Percentiles rank a stretch among this genome's conserved stretches.
Evolutionary conservation across 1,140 invertebrate genomes (phyloP).

Genomic region (Pseudomyrmex concolor): DNA sequence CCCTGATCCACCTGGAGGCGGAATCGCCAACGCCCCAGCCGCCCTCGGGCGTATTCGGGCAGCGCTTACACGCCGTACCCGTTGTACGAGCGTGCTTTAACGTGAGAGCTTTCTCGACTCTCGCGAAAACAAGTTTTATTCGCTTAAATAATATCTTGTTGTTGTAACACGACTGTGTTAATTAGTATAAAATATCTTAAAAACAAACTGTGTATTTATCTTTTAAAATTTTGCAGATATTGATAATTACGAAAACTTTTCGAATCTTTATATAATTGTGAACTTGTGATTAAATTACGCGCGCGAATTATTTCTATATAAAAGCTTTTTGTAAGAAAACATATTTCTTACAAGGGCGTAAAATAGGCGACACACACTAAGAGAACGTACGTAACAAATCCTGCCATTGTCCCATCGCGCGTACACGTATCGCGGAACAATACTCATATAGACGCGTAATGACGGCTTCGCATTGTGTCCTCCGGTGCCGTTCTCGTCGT

Average conservation of each 20-base stretch:
- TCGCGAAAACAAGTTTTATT: not conserved
- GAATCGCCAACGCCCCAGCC: slow-evolving; percentile 83
- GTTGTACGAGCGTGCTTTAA: slow-evolving; percentile 50
- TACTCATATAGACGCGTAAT: slow-evolving; percentile 75
- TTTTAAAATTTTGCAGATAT: no score
- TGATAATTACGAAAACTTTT: no score
- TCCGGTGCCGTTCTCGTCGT: slow-evolving; percentile 55
- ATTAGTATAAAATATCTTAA: no score
- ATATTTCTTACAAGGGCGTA: not conserved
- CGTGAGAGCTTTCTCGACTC: slow-evolving; percentile 47
- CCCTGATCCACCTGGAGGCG: slow-evolving; percentile 84
- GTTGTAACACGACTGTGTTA: no score
- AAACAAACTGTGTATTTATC: no score
- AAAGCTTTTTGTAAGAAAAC: no score
- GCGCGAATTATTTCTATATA: no score
- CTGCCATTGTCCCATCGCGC: slow-evolving; percentile 63
- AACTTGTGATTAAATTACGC: no score
- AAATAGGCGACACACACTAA: not conserved
- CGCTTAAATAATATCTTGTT: no score
- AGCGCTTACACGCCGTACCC: slow-evolving; percentile 65
- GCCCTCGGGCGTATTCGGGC: slow-evolving; percentile 83
- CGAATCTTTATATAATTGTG: no score
- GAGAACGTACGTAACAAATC: slow-evolving; percentile 11
- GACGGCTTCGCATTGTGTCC: slow-evolving; percentile 75
- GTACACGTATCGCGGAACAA: slow-evolving; percentile 72